A percentile compares a stretch with the other conserved stretches of the same genome.
Evolutionary conservation across 2,113 vertebrate genomes (phyloP).

Genomic region (Muscicapa adusta): DNA sequence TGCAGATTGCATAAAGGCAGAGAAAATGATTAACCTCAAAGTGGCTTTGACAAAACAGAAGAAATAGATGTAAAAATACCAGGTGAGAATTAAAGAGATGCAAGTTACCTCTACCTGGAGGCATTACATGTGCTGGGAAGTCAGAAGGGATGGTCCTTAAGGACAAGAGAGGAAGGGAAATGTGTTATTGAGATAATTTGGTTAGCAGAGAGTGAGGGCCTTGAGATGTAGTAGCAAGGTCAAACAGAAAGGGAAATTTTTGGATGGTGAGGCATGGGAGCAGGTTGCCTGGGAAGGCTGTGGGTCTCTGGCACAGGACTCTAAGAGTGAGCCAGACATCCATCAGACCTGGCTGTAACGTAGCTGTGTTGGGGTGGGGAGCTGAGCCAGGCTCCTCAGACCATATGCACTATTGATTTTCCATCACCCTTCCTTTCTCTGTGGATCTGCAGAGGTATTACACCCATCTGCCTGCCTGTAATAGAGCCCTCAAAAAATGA

Average conservation of each 20-base stretch:
- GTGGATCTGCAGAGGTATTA: not conserved
- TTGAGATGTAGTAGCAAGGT: not conserved
- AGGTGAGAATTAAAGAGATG: not conserved
- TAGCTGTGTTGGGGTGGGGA: not conserved
- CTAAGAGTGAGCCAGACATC: not conserved
- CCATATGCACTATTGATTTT: constrained; percentile 22
- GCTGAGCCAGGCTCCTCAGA: not conserved
- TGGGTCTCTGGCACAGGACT: not conserved
- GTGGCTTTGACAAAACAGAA: not conserved
- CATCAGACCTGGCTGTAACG: not conserved
- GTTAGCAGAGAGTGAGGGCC: not conserved
- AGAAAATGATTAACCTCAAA: not conserved
- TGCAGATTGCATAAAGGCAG: not conserved
- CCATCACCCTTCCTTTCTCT: not conserved
- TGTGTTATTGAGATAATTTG: not conserved
- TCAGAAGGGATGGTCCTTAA: not conserved
- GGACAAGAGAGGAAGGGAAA: not conserved
- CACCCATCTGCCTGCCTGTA: not conserved
- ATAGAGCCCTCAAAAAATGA: not conserved
- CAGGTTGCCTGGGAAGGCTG: not conserved
- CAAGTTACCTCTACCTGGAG: not conserved
- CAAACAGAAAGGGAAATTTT: not conserved
- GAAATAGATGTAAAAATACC: not conserved
- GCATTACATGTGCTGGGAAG: not conserved
- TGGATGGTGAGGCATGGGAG: not conserved